phyloP scores from a whole-genome alignment of 2,113 vertebrate species.

The Salvelinus sp. region DNA sequence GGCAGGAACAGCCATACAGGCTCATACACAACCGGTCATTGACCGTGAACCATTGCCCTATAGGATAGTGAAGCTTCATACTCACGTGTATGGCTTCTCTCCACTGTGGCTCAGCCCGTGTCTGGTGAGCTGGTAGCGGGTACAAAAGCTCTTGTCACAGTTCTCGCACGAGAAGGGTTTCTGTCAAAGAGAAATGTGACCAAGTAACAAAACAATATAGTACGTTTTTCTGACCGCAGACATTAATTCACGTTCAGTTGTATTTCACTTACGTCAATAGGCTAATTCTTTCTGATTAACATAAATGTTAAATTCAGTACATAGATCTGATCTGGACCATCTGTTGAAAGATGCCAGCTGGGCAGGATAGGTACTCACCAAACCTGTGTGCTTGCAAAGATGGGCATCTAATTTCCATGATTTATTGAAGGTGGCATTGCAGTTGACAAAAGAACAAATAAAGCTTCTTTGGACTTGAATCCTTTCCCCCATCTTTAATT shows the following conservation, averaged over 20 bases:
- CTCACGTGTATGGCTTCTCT: constrained; percentile 84
- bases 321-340: neutral
- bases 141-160: constrained; percentile 83
- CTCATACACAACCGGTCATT: neutral
- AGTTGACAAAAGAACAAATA: constrained; percentile 83
- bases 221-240: too few species aligned
- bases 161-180: constrained; percentile 84
- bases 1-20: neutral
- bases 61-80: neutral
- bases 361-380: constrained; percentile 71
- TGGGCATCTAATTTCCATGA: constrained; percentile 85
- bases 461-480: constrained; percentile 55
- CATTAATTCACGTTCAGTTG: too few species aligned
- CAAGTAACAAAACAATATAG: neutral
- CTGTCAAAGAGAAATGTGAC: constrained; percentile 56
- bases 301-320: neutral
- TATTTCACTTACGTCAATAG: too few species aligned
- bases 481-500: constrained; percentile 66
- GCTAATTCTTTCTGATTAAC: neutral
- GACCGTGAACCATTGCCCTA: neutral
- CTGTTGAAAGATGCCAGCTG: neutral
- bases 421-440: constrained; percentile 82
- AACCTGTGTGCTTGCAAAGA: constrained; percentile 88
- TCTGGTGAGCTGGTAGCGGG: constrained; percentile 80
- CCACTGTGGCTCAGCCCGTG: constrained; percentile 84